Percentiles rank a stretch among this genome's conserved stretches.
These are phyloP conservation scores for Chrysomela aeneicollis DNA, from an alignment of 2,888 invertebrate species.

Conservation along the genomic window DNA sequence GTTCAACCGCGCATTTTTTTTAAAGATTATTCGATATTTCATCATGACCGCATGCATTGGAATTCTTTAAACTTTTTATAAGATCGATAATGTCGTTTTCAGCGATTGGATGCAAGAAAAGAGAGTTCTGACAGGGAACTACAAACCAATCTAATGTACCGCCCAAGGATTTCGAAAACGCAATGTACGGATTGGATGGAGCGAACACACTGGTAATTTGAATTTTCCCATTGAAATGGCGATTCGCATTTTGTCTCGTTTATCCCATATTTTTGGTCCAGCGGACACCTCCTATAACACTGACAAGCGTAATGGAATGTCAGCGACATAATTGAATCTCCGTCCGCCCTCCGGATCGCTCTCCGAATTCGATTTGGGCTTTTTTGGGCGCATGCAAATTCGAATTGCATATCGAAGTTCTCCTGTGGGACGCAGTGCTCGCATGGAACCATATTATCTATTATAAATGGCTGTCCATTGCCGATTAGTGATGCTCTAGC, in stretches of 20 bases:
- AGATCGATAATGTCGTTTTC: too few relatives aligned
- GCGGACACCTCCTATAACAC: constrained; percentile 42
- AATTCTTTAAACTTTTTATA: too few relatives aligned
- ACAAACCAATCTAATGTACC: too few relatives aligned
- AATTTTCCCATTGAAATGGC: not conserved
- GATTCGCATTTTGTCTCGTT: not conserved
- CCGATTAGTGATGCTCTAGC: constrained; percentile 45
- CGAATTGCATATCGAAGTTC: constrained; percentile 51
- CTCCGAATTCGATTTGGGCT: constrained; percentile 57
- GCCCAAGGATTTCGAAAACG: too few relatives aligned
- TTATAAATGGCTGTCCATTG: constrained; percentile 31
- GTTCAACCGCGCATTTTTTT: too few relatives aligned
- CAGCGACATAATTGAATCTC: constrained; percentile 55
- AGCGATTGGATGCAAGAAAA: too few relatives aligned
- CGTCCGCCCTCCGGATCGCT: constrained; percentile 52
- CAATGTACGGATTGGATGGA: too few relatives aligned
- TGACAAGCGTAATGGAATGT: constrained; percentile 49
- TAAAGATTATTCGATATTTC: too few relatives aligned
- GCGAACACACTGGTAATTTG: too few relatives aligned
- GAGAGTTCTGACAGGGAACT: too few relatives aligned
- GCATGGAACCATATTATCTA: not conserved
- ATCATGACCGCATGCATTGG: too few relatives aligned
- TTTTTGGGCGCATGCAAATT: constrained; percentile 55
- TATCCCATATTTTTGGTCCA: constrained; percentile 2
- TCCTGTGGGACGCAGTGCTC: constrained; percentile 45